A percentile compares a stretch with the other conserved stretches of the same genome.
These are phyloP conservation scores for Harpalus rubripes DNA, from an alignment of 2,888 invertebrate genomes.

Conservation along the genomic window DNA sequence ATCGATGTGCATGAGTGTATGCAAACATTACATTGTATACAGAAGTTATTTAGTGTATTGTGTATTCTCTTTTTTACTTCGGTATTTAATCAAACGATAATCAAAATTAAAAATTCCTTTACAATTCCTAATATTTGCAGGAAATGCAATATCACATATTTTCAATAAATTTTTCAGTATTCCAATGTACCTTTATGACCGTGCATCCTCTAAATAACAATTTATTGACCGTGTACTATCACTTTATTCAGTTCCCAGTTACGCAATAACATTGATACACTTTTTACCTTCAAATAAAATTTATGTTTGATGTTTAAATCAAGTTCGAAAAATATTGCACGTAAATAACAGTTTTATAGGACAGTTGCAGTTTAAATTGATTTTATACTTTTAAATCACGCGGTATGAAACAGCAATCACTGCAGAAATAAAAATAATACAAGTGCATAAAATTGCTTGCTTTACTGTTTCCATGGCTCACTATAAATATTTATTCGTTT, in stretches of 20 bases:
- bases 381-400: constrained; percentile 40
- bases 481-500: constrained; percentile 38
- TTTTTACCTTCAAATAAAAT: constrained; percentile 30
- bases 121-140: too few species aligned
- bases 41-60: too few species aligned
- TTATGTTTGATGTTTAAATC: constrained; percentile 30
- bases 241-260: constrained; percentile 11
- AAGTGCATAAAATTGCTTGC: constrained; percentile 22
- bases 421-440: constrained; percentile 12
- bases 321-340: constrained; percentile 39
- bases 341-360: constrained; percentile 47
- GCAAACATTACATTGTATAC: too few species aligned
- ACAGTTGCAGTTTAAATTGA: constrained; percentile 48
- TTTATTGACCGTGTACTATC: constrained; percentile 22
- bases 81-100: too few species aligned
- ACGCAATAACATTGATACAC: constrained; percentile 32
- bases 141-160: too few species aligned
- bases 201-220: constrained; percentile 12
- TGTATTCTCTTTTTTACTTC: too few species aligned
- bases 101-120: too few species aligned
- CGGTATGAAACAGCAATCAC: constrained; percentile 46
- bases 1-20: too few species aligned
- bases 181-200: constrained; percentile 10
- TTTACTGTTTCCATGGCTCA: constrained; percentile 23
- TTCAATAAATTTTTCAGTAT: too few species aligned